Conservation (phyloP, 2,888 invertebrate genomes). For the Caenorhabditis virilis region DNA sequence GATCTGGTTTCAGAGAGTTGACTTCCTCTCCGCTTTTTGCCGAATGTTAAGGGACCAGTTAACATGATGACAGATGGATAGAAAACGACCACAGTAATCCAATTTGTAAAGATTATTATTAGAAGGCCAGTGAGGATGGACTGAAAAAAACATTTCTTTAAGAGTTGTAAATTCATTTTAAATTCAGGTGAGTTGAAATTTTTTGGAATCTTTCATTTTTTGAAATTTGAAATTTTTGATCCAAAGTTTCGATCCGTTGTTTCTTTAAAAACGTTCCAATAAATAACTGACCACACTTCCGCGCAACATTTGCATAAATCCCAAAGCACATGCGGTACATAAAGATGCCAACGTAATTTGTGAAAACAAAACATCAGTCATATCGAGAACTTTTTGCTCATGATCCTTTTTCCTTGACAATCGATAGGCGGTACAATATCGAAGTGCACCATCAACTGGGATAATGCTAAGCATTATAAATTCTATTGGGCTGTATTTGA, state of each 20-base stretch:
- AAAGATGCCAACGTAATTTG: conserved; percentile 29
- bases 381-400: conserved; percentile 23
- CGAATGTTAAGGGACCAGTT: conserved; percentile 18
- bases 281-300: no score
- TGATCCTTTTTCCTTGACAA: conserved; percentile 28
- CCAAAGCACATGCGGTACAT: conserved; percentile 8
- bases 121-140: conserved; percentile 4
- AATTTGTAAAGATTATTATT: conserved; percentile 14
- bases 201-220: no score
- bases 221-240: no score
- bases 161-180: no score
- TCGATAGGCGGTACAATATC: conserved; percentile 22
- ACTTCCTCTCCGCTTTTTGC: conserved; percentile 8
- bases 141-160: conserved; percentile 8
- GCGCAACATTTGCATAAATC: no score
- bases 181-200: no score
- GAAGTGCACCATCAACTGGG: conserved; percentile 29
- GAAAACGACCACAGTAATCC: conserved; percentile 27
- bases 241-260: no score
- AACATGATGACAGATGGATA: conserved; percentile 20
- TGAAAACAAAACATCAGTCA: conserved; percentile 22
- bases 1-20: conserved; percentile 30
- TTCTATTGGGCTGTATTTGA: no score
- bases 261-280: no score
- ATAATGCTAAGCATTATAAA: conserved; percentile 20